Evolutionary conservation across 1,140 invertebrate genomes (phyloP), one percentile per base, ranked within the genome.

Genomic region (Eumeta japonica): DNA sequence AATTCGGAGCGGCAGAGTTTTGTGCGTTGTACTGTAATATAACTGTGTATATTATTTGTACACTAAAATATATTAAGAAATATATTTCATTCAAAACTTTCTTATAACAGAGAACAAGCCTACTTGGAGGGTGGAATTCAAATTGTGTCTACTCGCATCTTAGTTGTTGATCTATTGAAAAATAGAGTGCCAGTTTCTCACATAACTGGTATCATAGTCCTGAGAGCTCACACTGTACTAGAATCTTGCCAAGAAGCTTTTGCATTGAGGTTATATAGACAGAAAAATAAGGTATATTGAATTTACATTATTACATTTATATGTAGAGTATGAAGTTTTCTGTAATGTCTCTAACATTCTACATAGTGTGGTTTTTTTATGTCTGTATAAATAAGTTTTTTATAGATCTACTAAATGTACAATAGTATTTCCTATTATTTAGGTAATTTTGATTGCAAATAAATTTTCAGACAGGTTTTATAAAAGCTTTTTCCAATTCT

Each of bases 111-210:
- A 44, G 83, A 86, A 66, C 77, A 81, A 39, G 77, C 89, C 30
- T 98, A 98, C 71, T 68, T 94, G 39, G 83, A 92, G 52, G 96
- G 96, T 40, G 97, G 97, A 3, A 83, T 97, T 16, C 81, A 97
- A 51, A 98, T 98, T 76, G 84, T 89, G 29, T 85, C 85, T n/a
- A 90, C 94, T 10, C 80, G 94, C 55, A 97, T 99, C 56, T 78
- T 99, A 31, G 93, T 99, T 3, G 92, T 99, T 3, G 97, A 99
- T 81, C 77, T 99, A 39, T 78, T 99, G 28, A 96, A 94, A 64
- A 85, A 92, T 39, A 78, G 93, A 48, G 83, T 98, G 32, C 96
- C 96, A 10, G 79, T 91, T n/a, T 80, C 91, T 35, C 81, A 92
- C 58, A 85, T 97, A 14, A 92, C 90, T 16, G 95, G 95, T 16